Evolutionary conservation across 2,797 vertebrate genomes (phyloP), one percentile per base, ranked within the genome.

Genomic region (Gephyroberyx darwinii): DNA sequence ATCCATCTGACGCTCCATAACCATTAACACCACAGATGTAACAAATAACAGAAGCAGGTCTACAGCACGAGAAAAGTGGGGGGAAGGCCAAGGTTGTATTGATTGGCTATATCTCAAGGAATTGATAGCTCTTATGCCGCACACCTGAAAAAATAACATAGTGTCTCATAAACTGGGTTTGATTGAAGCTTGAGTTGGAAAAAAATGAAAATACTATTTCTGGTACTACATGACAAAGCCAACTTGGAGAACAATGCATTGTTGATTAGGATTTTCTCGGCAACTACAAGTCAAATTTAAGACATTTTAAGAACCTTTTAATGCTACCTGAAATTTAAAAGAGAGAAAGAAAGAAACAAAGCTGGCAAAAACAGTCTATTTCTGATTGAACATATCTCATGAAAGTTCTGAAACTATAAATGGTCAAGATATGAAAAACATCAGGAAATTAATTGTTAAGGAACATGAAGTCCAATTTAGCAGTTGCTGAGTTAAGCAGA

Each of bases 21-120:
- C 77, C 84, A 88, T 88, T 89, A 91, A 86, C 75, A 85, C 73
- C 71, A 74, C 69, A 65, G 58, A 81, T 81, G 89, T 80, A 87
- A 89, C 81, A 91, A 89, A 90, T 70, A 84, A 76, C 56, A 68
- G 33, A 66, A 78, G 51, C 5, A 39, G 63, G 65, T 74, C 65
- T 70, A 71, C 69, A 55, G 57, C 73, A 70, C 39, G 68, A 69
- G 65, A 65, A 37, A 69, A 74, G 64, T 5, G 51, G 59, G 72
- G 58, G 55, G 58, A 45, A 37, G 31, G 39, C 75, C 41, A 20
- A 1, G 37, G 10, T 19, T 71, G 47, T 65, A 77, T 77, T 60
- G 74, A 85, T 47, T 66, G 73, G 22, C 58, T 48, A 17, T 3
- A 20, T 78, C 63, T 65, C 8, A 43, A n/a, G 66, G 55, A 45